Percentiles rank a stretch among this genome's conserved stretches.
Evolutionary conservation across 1,140 invertebrate species (phyloP).

Genomic region (Dysdera silvatica): DNA sequence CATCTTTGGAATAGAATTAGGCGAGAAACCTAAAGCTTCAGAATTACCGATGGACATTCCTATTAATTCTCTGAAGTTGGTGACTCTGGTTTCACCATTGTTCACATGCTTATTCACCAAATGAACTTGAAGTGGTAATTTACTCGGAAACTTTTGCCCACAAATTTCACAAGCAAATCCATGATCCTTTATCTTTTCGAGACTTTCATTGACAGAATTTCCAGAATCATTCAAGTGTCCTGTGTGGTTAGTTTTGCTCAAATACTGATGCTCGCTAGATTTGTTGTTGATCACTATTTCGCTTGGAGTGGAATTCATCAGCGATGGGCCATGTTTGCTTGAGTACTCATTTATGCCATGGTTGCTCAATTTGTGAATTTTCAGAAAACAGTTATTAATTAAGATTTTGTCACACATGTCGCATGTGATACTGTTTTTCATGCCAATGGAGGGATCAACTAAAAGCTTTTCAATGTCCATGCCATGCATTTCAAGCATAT

Average conservation of each 20-base stretch:
- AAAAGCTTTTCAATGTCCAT: slow-evolving; percentile 70
- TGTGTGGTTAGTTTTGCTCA: slow-evolving; percentile 73
- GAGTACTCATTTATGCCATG: slow-evolving; percentile 79
- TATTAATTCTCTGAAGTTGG: no score
- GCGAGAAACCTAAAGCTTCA: slow-evolving; percentile 33
- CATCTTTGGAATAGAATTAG: not conserved
- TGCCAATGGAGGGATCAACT: slow-evolving; percentile 63
- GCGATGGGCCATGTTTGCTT: slow-evolving; percentile 15
- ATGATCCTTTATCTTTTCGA: not conserved
- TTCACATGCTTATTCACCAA: slow-evolving; percentile 50
- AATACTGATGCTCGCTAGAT: no score
- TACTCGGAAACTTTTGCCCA: slow-evolving; percentile 46
- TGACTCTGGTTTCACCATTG: slow-evolving; percentile 6
- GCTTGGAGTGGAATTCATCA: no score
- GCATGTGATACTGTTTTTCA: slow-evolving; percentile 85
- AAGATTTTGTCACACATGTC: slow-evolving; percentile 96
- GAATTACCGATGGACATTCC: no score
- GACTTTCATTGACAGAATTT: slow-evolving; percentile 57
- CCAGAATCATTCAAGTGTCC: slow-evolving; percentile 80
- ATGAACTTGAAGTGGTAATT: slow-evolving; percentile 50
- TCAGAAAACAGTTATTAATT: slow-evolving; percentile 93
- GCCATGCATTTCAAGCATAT: slow-evolving; percentile 99
- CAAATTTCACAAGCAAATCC: slow-evolving; percentile 45
- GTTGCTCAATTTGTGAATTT: slow-evolving; percentile 94
- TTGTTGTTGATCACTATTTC: no score